These are phyloP conservation scores for Cyanocitta stelleri DNA, from an alignment of 2,113 vertebrate species.

Conservation along the genomic window DNA sequence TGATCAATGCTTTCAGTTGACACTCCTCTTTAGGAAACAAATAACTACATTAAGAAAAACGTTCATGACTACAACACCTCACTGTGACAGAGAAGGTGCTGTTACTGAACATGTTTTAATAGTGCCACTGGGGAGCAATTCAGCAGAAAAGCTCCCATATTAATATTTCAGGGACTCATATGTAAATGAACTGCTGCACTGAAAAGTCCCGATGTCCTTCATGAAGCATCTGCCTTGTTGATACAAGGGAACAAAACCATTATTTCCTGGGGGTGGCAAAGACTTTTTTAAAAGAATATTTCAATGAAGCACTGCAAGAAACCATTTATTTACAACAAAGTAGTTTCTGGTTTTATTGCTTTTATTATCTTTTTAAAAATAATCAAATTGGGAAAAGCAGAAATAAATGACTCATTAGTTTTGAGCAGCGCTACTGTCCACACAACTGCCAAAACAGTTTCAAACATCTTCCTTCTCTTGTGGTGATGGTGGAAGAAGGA, in stretches of 20 bases:
- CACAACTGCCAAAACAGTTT: not conserved
- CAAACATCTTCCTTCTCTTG: not conserved
- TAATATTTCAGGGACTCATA: constrained; percentile 3
- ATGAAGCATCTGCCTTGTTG: not conserved
- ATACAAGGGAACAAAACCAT: not conserved
- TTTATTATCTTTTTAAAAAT: not conserved
- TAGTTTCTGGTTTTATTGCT: not conserved
- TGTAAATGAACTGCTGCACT: not conserved
- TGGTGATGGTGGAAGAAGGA: not conserved
- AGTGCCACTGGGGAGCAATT: not conserved
- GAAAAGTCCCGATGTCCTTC: not conserved
- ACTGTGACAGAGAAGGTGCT: not conserved
- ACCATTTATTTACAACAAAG: not conserved
- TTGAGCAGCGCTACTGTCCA: not conserved
- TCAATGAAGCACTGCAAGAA: not conserved
- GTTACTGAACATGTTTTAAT: not conserved
- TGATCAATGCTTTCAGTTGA: not conserved
- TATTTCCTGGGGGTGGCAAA: not conserved
- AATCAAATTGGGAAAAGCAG: not conserved
- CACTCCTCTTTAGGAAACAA: not conserved
- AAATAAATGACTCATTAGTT: not conserved
- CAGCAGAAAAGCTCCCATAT: not conserved
- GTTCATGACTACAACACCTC: not conserved
- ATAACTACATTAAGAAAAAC: not conserved
- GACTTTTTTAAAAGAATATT: not conserved